These are phyloP conservation scores for Argynnis bischoffii DNA, from an alignment of 2,888 invertebrate genomes.

Conservation along the genomic window DNA sequence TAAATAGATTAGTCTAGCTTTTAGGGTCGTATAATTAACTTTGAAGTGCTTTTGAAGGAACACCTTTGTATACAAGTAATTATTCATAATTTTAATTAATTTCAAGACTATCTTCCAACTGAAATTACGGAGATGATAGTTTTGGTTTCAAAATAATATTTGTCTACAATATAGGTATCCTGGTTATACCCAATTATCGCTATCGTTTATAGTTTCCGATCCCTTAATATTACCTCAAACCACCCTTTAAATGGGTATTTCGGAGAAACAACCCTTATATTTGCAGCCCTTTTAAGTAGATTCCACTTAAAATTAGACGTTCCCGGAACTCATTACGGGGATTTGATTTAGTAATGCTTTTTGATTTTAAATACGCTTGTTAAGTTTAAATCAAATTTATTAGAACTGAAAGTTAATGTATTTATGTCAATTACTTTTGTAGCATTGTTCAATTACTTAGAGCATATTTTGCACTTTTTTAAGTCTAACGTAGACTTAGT, in stretches of 20 bases:
- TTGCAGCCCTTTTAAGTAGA: slow-evolving; percentile 12
- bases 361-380: slow-evolving; percentile 2
- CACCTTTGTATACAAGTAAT: no score
- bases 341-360: slow-evolving; percentile 11
- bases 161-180: slow-evolving; percentile 2
- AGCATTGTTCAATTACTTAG: no score
- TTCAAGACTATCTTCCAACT: no score
- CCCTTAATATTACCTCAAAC: slow-evolving; percentile 1
- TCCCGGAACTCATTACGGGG: not conserved
- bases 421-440: not conserved
- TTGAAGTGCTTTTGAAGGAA: no score
- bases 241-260: slow-evolving; percentile 1
- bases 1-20: no score
- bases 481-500: no score
- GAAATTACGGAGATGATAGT: no score
- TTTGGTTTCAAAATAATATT: not conserved
- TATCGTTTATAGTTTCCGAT: slow-evolving; percentile 16
- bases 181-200: slow-evolving; percentile 11
- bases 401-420: not conserved
- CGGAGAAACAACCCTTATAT: not conserved
- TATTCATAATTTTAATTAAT: no score
- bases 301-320: slow-evolving; percentile 5
- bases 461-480: no score
- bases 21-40: no score
- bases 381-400: slow-evolving; percentile 1